A percentile compares a stretch with the other conserved stretches of the same genome.
Conservation (phyloP, 2,888 invertebrate genomes). For the Dione vanillae region DNA sequence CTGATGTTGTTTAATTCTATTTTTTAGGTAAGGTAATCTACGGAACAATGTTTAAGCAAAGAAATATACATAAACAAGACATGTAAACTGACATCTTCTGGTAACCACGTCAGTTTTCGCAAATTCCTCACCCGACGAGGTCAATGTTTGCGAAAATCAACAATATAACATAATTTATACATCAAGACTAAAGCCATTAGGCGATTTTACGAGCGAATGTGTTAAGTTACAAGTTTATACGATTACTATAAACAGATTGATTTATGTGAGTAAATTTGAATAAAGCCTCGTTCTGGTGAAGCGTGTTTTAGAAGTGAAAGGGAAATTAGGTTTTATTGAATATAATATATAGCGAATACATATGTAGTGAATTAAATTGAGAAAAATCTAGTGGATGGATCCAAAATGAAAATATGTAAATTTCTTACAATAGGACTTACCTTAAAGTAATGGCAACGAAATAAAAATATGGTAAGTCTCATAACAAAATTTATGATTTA, state of each 20-base stretch:
- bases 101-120: slow-evolving; percentile 4
- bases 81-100: not conserved
- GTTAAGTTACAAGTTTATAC: slow-evolving; percentile 19
- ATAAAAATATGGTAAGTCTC: too few relatives aligned
- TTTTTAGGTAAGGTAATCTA: too few relatives aligned
- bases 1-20: too few relatives aligned
- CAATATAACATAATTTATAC: slow-evolving; percentile 10
- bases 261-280: slow-evolving; percentile 3
- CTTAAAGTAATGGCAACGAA: too few relatives aligned
- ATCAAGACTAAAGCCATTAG: slow-evolving; percentile 4
- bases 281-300: not conserved
- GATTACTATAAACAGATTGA: slow-evolving; percentile 14
- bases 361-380: too few relatives aligned
- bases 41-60: too few relatives aligned
- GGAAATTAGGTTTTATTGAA: not conserved
- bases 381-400: too few relatives aligned
- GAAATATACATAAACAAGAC: too few relatives aligned
- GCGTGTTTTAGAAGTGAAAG: not conserved
- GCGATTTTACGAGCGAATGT: slow-evolving; percentile 10
- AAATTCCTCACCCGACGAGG: slow-evolving; percentile 6
- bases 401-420: too few relatives aligned
- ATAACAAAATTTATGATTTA: too few relatives aligned
- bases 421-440: too few relatives aligned
- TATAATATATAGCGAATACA: too few relatives aligned
- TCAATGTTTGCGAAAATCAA: slow-evolving; percentile 12